A percentile compares a stretch with the other conserved stretches of the same genome.
phyloP scores from a whole-genome alignment of 2,888 invertebrate species.

The Entomobrya proxima region DNA sequence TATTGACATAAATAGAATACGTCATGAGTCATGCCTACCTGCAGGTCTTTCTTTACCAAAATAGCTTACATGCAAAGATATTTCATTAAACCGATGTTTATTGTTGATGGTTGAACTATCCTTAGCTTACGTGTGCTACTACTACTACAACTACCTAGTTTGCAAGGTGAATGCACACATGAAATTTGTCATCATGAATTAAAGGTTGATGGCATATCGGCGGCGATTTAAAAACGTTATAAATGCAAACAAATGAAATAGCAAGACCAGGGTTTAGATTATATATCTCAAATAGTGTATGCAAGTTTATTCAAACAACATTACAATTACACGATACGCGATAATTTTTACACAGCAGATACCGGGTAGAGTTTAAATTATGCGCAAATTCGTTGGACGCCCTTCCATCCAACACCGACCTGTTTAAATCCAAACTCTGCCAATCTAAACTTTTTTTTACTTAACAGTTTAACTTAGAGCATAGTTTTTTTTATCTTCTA shows the following conservation, averaged over 20 bases:
- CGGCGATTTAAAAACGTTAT: too few relatives aligned
- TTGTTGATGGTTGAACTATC: too few relatives aligned
- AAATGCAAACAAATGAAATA: background rate
- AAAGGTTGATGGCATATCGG: too few relatives aligned
- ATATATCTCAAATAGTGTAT: conserved; percentile 64
- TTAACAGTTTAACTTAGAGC: conserved; percentile 27
- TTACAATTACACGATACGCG: conserved; percentile 64
- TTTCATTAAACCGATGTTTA: too few relatives aligned
- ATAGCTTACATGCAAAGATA: too few relatives aligned
- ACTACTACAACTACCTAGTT: too few relatives aligned
- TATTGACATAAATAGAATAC: too few relatives aligned
- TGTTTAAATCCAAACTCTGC: conserved; percentile 62
- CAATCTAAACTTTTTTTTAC: conserved; percentile 30
- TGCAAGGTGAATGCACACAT: too few relatives aligned
- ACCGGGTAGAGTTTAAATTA: conserved; percentile 68
- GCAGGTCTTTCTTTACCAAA: too few relatives aligned
- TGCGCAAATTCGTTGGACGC: conserved; percentile 50
- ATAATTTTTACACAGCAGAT: conserved; percentile 65
- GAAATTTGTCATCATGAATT: too few relatives aligned
- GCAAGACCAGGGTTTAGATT: background rate
- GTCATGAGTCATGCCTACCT: too few relatives aligned
- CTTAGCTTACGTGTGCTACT: too few relatives aligned
- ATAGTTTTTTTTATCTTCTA: conserved; percentile 24
- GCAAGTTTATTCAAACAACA: conserved; percentile 67
- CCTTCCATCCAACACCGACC: conserved; percentile 46